Evolutionary conservation across 2,113 vertebrate species (phyloP).

Genomic region (Rhinolophus sinicus): DNA sequence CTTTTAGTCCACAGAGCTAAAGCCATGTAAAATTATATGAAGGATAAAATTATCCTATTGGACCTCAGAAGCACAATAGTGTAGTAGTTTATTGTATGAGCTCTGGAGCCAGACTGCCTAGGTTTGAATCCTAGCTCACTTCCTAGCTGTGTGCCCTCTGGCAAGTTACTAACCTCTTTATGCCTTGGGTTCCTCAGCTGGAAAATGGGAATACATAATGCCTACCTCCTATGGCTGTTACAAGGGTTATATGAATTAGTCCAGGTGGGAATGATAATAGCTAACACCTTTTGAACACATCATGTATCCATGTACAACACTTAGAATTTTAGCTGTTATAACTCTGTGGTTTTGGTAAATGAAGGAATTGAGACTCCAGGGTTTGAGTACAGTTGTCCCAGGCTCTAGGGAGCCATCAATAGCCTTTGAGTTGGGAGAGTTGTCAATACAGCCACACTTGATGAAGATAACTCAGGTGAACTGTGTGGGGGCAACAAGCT

Average conservation of each 20-base stretch:
- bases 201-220: not conserved
- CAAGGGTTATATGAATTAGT: not conserved
- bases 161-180: slow-evolving; percentile 27
- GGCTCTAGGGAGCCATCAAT: not conserved
- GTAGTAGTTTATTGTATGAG: not conserved
- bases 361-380: slow-evolving; percentile 10
- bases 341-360: slow-evolving; percentile 17
- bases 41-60: not conserved
- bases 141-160: not conserved
- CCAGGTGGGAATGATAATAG: slow-evolving; percentile 25
- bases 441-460: not conserved
- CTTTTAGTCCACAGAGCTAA: slow-evolving; percentile 27
- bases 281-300: not conserved
- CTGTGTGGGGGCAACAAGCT: not conserved
- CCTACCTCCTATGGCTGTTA: not conserved
- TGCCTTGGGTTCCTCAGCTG: not conserved
- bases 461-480: slow-evolving; percentile 16
- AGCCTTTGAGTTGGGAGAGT: slow-evolving; percentile 11
- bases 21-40: not conserved
- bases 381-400: slow-evolving; percentile 18
- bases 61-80: not conserved
- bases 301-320: slow-evolving; percentile 19
- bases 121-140: not conserved
- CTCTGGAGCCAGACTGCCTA: not conserved
- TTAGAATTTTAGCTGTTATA: slow-evolving; percentile 43